These are phyloP conservation scores for Dryocosmus kuriphilus DNA, from an alignment of 2,888 invertebrate genomes.

Conservation along the genomic window DNA sequence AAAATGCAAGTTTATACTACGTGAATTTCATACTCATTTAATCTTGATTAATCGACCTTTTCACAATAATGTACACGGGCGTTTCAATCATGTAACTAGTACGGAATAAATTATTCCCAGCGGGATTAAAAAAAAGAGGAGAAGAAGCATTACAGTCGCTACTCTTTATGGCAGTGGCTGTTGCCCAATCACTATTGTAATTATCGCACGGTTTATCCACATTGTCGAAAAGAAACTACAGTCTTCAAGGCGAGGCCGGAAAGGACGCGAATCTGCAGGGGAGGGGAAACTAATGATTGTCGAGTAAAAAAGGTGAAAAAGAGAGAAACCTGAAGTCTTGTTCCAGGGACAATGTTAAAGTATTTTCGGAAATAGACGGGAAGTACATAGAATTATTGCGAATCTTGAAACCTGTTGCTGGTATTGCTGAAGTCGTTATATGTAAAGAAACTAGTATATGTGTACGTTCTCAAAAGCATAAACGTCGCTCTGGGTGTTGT, in stretches of 20 bases:
- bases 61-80: background rate
- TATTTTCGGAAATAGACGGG: constrained; percentile 5
- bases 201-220: constrained; percentile 45
- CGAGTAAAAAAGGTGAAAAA: constrained; percentile 33
- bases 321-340: constrained; percentile 44
- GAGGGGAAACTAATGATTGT: constrained; percentile 26
- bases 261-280: constrained; percentile 1
- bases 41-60: background rate
- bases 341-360: background rate
- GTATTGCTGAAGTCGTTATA: background rate
- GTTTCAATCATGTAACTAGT: constrained; percentile 40
- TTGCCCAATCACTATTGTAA: constrained; percentile 48
- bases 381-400: background rate
- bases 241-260: constrained; percentile 31
- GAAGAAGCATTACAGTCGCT: constrained; percentile 30
- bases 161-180: constrained; percentile 5
- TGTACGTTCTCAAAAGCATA: too few species aligned
- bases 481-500: too few species aligned
- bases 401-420: background rate
- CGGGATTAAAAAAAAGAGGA: constrained; percentile 9
- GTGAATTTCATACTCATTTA: background rate
- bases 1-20: background rate
- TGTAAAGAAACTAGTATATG: background rate
- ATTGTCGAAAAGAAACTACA: constrained; percentile 42
- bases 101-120: constrained; percentile 26